Percentiles rank a stretch among this genome's conserved stretches.
Evolutionary conservation across 2,113 vertebrate genomes (phyloP).

Genomic region (Callithrix jacchus): DNA sequence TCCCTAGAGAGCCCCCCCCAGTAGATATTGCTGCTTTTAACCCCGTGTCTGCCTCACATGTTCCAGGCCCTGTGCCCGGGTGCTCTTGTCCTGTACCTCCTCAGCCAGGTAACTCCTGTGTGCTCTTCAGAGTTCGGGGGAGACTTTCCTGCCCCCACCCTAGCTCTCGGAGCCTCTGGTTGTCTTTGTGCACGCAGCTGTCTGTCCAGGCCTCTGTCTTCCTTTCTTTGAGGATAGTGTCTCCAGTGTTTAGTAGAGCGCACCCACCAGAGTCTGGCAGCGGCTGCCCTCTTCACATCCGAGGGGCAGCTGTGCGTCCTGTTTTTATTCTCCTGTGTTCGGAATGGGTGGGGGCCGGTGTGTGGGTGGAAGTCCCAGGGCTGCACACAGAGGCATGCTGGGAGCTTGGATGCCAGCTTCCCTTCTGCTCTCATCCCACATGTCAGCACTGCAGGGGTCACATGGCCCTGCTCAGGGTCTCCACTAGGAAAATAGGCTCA

Average conservation of each 20-base stretch:
- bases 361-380: background rate
- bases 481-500: background rate
- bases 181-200: fast-evolving
- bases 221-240: background rate
- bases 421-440: background rate
- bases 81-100: background rate
- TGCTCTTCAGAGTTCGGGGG: background rate
- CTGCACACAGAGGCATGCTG: fast-evolving
- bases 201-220: background rate
- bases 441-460: fast-evolving
- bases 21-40: background rate
- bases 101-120: background rate
- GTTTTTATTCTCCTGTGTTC: background rate
- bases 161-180: background rate
- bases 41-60: background rate
- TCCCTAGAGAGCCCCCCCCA: background rate
- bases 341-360: fast-evolving
- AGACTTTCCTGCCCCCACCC: background rate
- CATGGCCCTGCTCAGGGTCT: fast-evolving
- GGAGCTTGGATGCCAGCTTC: background rate
- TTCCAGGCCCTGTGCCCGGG: fast-evolving
- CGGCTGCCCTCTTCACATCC: background rate
- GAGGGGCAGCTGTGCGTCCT: background rate
- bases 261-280: background rate
- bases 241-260: background rate